These are phyloP conservation scores for Polyploca ridens DNA, from an alignment of 2,888 invertebrate species.

Conservation along the genomic window DNA sequence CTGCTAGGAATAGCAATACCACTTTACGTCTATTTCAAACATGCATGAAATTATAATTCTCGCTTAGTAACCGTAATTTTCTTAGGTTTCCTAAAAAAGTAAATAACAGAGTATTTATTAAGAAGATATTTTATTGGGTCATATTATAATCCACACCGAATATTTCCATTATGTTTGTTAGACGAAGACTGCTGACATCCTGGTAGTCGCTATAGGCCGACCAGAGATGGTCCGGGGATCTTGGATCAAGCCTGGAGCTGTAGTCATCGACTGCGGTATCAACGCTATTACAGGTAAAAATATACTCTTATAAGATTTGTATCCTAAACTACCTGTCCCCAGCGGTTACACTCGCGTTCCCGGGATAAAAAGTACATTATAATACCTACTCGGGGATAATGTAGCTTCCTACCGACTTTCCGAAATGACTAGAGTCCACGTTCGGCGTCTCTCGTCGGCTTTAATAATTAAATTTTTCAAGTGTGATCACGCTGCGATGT, in stretches of 20 bases:
- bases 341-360: too few relatives aligned
- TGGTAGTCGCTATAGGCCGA: conserved; percentile 98
- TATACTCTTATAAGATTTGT: not conserved
- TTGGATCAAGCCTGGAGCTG: conserved; percentile 99
- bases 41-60: conserved; percentile 1
- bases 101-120: not conserved
- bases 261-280: conserved; percentile 99
- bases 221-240: conserved; percentile 95
- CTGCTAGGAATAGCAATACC: not conserved
- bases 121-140: not conserved
- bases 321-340: too few relatives aligned
- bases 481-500: not conserved
- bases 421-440: too few relatives aligned
- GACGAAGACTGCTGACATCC: conserved; percentile 94
- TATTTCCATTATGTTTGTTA: conserved; percentile 42
- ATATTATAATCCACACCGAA: not conserved
- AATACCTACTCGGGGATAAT: too few relatives aligned
- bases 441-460: too few relatives aligned
- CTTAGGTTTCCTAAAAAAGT: too few relatives aligned
- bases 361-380: too few relatives aligned
- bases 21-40: not conserved
- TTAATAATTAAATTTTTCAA: too few relatives aligned
- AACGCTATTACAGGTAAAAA: conserved; percentile 93
- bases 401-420: too few relatives aligned
- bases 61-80: not conserved